phyloP scores from a whole-genome alignment of 64 coral and sea anemone species.

The Platygyra sinensis region DNA sequence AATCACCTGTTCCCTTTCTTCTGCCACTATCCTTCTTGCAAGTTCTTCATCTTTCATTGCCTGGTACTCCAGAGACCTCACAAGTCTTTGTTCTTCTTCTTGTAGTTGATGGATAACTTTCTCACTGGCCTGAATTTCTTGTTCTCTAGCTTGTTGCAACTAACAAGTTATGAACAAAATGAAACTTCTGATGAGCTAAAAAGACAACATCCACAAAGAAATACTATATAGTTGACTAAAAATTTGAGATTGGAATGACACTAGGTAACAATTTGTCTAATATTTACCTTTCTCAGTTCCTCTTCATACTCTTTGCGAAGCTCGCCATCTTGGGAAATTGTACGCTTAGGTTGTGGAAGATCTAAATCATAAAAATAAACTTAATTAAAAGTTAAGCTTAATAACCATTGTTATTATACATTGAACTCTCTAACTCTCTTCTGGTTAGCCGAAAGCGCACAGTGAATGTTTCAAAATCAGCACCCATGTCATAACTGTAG shows the following conservation, averaged over 20 bases:
- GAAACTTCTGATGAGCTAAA: neutral
- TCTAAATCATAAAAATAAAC: constrained; percentile 9
- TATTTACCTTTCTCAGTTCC: constrained; percentile 83
- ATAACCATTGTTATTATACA: too few species aligned
- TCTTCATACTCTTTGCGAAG: constrained; percentile 90
- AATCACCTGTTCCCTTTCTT: constrained; percentile 53
- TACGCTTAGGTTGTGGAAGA: constrained; percentile 57
- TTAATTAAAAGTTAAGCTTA: too few species aligned
- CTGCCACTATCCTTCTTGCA: constrained; percentile 62
- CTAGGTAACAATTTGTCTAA: neutral
- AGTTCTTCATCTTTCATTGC: constrained; percentile 78
- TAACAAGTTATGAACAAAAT: neutral
- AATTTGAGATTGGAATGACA: too few species aligned
- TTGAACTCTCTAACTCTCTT: too few species aligned
- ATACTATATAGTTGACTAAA: too few species aligned
- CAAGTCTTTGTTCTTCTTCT: constrained; percentile 63
- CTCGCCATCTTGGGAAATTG: constrained; percentile 77
- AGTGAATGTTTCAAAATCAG: too few species aligned
- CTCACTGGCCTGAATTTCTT: constrained; percentile 84
- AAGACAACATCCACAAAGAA: too few species aligned
- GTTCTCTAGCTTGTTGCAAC: constrained; percentile 74
- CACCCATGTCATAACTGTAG: too few species aligned
- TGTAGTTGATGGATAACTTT: constrained; percentile 63
- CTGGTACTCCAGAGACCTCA: constrained; percentile 46
- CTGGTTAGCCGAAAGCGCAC: too few species aligned